Evolutionary conservation across 1,140 invertebrate genomes (phyloP).

Genomic region (Neodiprion virginianus): DNA sequence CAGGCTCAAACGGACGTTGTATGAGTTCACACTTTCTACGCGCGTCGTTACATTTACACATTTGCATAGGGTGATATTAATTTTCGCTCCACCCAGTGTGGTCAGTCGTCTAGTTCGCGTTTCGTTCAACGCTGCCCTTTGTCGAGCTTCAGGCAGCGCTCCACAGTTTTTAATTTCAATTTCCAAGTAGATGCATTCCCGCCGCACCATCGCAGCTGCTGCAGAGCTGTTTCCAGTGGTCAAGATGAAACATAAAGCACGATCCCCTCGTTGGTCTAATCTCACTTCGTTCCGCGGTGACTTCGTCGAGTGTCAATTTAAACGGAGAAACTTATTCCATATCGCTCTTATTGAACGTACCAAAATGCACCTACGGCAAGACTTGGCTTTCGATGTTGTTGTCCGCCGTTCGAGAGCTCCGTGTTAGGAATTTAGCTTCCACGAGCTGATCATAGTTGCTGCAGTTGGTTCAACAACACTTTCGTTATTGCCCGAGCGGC

Average conservation of each 20-base stretch:
- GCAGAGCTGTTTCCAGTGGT: slow-evolving; percentile 29
- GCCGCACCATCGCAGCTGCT: slow-evolving; percentile 18
- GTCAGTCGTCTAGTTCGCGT: slow-evolving; percentile 13
- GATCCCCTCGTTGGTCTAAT: slow-evolving; percentile 5
- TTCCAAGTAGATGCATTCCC: background rate
- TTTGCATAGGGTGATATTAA: slow-evolving; percentile 15
- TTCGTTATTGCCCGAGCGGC: slow-evolving; percentile 14
- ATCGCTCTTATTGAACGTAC: background rate
- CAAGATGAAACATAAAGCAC: background rate
- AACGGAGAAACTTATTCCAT: too few species aligned
- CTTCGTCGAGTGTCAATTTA: background rate
- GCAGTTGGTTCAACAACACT: slow-evolving; percentile 18
- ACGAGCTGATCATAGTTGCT: slow-evolving; percentile 9
- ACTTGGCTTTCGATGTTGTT: background rate
- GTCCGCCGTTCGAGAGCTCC: background rate
- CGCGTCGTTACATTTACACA: background rate
- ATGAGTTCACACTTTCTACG: slow-evolving; percentile 17
- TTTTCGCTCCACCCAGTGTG: slow-evolving; percentile 8
- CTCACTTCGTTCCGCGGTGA: background rate
- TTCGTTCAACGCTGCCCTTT: slow-evolving; percentile 15
- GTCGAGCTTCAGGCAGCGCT: background rate
- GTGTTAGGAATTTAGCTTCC: background rate
- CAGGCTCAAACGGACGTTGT: background rate
- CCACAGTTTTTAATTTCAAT: slow-evolving; percentile 17
- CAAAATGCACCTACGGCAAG: background rate